Conservation (phyloP, 2,113 vertebrate species). For the Tragelaphus imberbis region DNA sequence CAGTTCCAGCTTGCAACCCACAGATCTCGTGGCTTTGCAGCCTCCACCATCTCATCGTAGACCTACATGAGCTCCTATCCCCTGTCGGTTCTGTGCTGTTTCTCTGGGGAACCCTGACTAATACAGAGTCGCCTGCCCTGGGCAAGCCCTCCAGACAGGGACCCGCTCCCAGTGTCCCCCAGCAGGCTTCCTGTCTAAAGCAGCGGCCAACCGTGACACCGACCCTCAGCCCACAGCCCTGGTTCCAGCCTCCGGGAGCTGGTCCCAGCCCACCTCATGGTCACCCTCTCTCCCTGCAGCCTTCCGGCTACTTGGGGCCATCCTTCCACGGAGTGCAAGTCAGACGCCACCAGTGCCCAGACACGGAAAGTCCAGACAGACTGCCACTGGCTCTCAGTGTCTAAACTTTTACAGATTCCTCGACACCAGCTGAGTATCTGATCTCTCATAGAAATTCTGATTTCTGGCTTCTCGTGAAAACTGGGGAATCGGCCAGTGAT, state of each 20-base stretch:
- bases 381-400: neutral
- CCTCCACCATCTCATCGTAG: neutral
- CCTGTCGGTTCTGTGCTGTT: neutral
- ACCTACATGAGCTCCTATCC: neutral
- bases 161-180: neutral
- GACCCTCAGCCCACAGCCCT: neutral
- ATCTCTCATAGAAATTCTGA: neutral
- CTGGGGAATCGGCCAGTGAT: neutral
- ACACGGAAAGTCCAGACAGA: neutral
- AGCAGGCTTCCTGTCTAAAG: neutral
- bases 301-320: accelerated
- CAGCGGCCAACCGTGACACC: neutral
- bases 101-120: neutral
- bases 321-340: neutral
- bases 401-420: neutral
- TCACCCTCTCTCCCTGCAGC: neutral
- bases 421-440: neutral
- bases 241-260: neutral
- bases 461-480: neutral
- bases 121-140: neutral
- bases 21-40: neutral
- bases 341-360: neutral
- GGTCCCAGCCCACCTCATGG: neutral
- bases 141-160: neutral
- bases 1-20: neutral